Evolutionary conservation across 2,113 vertebrate genomes (phyloP), one percentile per base, ranked within the genome.

Genomic region (Mungos mungo): DNA sequence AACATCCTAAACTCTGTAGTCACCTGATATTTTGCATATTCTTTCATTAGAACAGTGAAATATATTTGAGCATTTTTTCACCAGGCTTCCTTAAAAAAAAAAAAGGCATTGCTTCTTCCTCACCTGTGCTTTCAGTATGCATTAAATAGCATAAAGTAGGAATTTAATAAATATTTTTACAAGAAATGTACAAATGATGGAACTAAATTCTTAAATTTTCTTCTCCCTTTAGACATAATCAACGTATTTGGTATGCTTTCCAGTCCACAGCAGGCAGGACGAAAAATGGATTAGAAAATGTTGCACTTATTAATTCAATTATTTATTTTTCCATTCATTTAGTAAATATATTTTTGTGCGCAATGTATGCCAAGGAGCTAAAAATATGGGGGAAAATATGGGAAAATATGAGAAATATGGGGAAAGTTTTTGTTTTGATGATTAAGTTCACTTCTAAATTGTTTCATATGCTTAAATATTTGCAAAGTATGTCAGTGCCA

Each of bases 141-240:
- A 47, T 35, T 79, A 96, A 92, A 52, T 47, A 83, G 11, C 35
- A 79, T 54, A 83, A 10, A 68, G 3, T 10, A 80, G 19, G 9
- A 33, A 45, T 80, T 91, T 68, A 80, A 81, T 38, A 89, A 27
- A 69, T 74, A 80, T 33, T 69, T 94, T 94, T 63, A 82, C 94
- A 60, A 81, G 52, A n/a, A 89, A 91, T n/a, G 2, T 35, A 79
- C 54, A 74, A 74, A 82, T 87, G 9, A 83, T 68, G 25, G 12
- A 90, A 94, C 16, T 82, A 57, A 84, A 65, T 84, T 86, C 21
- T 86, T 88, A 41, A 92, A 82, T 38, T 76, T 83, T 14, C 29
- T 33, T 15, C n/a, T 71, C 27, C 16, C 35, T 13, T 79, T 80
- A 65, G 11, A 88, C 3, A 85, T 41, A 72, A 72, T 60, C 13